phyloP scores from a whole-genome alignment of 2,797 vertebrate species.

The Ctenosaura bakeri region DNA sequence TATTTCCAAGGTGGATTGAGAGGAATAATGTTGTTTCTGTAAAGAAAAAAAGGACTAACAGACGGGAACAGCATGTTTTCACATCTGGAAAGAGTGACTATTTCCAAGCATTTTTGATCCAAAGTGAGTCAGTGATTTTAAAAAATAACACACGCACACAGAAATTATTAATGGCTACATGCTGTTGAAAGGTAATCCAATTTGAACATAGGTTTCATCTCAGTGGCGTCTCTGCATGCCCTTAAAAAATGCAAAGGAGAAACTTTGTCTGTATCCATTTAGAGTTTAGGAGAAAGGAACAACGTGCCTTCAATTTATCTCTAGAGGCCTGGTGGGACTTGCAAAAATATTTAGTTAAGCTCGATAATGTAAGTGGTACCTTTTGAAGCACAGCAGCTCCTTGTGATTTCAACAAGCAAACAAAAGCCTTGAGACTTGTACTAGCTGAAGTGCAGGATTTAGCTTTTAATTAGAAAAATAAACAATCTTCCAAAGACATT shows the following conservation, averaged over 20 bases:
- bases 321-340: background rate
- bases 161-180: constrained; percentile 23
- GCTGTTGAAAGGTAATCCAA: constrained; percentile 17
- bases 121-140: background rate
- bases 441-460: background rate
- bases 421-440: too few species aligned
- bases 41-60: constrained; percentile 2
- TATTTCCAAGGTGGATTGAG: background rate
- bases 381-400: background rate
- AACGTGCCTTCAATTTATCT: background rate
- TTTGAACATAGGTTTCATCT: constrained; percentile 18
- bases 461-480: background rate
- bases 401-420: background rate
- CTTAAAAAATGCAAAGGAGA: background rate
- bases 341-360: constrained; percentile 1
- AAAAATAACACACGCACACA: background rate
- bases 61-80: background rate
- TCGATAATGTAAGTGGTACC: background rate
- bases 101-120: constrained; percentile 13
- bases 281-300: constrained; percentile 10
- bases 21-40: background rate
- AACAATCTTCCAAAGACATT: background rate
- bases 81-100: background rate
- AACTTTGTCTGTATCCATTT: constrained; percentile 12
- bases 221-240: background rate